Evolutionary conservation across 2,888 invertebrate species (phyloP).

Genomic region (Ornithoptera alexandrae): DNA sequence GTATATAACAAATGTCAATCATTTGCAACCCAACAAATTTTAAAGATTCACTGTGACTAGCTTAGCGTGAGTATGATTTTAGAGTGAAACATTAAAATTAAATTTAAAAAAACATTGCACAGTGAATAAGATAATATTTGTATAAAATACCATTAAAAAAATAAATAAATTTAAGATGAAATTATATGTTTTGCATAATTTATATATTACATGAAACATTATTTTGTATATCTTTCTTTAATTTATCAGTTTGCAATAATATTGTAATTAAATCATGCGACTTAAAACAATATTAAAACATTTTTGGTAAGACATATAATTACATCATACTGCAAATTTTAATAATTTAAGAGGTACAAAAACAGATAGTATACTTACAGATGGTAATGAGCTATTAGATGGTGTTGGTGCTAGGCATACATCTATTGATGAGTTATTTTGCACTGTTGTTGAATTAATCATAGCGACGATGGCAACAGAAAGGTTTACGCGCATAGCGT

Average conservation of each 20-base stretch:
- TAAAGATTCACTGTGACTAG: background rate
- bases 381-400: slow-evolving; percentile 63
- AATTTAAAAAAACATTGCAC: no score
- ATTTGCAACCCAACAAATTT: no score
- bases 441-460: slow-evolving; percentile 87
- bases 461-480: slow-evolving; percentile 97
- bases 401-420: slow-evolving; percentile 77
- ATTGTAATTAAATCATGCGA: no score
- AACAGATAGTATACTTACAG: slow-evolving; percentile 51
- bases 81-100: no score
- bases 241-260: no score
- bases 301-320: no score
- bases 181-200: no score
- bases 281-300: no score
- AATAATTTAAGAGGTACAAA: background rate
- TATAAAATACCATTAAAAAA: background rate
- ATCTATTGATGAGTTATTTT: slow-evolving; percentile 80
- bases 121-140: background rate
- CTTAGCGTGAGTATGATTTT: background rate
- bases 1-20: no score
- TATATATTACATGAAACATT: no score
- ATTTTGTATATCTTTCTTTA: no score
- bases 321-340: background rate
- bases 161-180: background rate
- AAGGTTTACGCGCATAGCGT: slow-evolving; percentile 93